Base-by-base conservation (phyloP, 2,888 invertebrate genomes). In the Eupelmus urozonus region DNA sequence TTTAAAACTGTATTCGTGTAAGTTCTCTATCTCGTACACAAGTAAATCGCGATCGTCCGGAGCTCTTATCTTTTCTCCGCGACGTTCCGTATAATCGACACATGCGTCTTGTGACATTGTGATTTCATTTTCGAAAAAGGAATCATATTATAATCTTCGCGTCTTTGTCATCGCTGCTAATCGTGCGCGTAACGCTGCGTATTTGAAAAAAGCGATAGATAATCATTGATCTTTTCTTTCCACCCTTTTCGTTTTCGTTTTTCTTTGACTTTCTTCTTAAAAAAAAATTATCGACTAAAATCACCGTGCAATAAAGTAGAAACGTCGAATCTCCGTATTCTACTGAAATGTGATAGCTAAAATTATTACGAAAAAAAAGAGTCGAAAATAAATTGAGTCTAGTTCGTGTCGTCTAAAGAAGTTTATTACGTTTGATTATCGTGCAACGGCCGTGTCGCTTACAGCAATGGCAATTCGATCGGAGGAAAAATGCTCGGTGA, bases 281-380 rank as follows among this genome's bases (percentile, higher is more conserved):
- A 9, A 23, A 27, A 69, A 67, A 67, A 49, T 45, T 16, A 9
- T 23, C 13, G 53, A 29, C 23, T 18, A 70, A 63, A 63, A 53
- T 57, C 42, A n/a, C 45, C 60, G 66, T 60, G 77, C 72, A 70
- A 72, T 71, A 76, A 65, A 66, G 49, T 59, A 70, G 65, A 60
- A 18, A 59, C 66, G 72, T 65, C 59, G 53, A 66, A 72, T 60
- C 53, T 72, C 66, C 63, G 65, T 59, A 42, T 59, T 59, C 65
- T 71, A 59, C 65, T 51, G 4, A 65, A 71, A 76, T 76, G 71
- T 76, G 71, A 71, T 71, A 76, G 63, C 65, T 59, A 76, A n/a
- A 76, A 71, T 76, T 76, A 71, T 42, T 51, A 62, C 51, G 13
- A 13, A 29, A 62, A 34, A 69, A 25, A 73, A n/a, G 34, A 20